Evolutionary conservation across 1,140 invertebrate genomes (phyloP), one percentile per base, ranked within the genome.

Genomic region (Drosophila pallidifrons): DNA sequence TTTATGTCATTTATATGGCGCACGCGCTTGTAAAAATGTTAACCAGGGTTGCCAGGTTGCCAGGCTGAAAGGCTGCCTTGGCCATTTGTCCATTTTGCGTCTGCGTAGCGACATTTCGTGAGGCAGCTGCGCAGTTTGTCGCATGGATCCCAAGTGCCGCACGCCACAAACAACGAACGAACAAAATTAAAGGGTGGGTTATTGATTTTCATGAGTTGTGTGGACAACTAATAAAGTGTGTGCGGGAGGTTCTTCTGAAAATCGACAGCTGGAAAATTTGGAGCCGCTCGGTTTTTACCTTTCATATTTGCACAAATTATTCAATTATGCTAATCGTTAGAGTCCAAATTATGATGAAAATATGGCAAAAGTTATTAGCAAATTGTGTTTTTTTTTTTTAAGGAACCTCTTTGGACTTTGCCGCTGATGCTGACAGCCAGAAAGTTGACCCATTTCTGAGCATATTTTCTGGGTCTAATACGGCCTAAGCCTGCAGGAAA

Each of bases 401-500:
- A 35, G 38, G 13, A n/a, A 46, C 55, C 11, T 13, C 65, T 69
- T 69, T 74, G 32, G 16, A 45, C 38, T 63, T 15, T 28, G 64
- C 64, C 78, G 60, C 11, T 13, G n/a, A 59, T 57, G 52, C 74
- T 59, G 75, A 65, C 74, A 75, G 70, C 47, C 78, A 81, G 75
- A 67, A 79, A 86, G 82, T 86, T 35, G 46, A 38, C 59, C 61
- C 73, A 75, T 75, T 60, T 47, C 20, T 15, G 43, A 25, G 65
- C 70, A 32, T 47, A 30, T 63, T 51, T 86, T 75, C 81, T 78
- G 59, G 57, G 51, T 67, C 71, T 89, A 88, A 88, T 88, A 75
- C 85, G 74, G 28, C n/a, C 55, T 88, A 83, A 88, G 83, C 83
- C 77, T 46, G 38, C 83, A 74, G 80, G 75, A 82, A 79, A 70